Evolutionary conservation across 1,140 invertebrate species (phyloP).

Genomic region (Ceratina calcarata): DNA sequence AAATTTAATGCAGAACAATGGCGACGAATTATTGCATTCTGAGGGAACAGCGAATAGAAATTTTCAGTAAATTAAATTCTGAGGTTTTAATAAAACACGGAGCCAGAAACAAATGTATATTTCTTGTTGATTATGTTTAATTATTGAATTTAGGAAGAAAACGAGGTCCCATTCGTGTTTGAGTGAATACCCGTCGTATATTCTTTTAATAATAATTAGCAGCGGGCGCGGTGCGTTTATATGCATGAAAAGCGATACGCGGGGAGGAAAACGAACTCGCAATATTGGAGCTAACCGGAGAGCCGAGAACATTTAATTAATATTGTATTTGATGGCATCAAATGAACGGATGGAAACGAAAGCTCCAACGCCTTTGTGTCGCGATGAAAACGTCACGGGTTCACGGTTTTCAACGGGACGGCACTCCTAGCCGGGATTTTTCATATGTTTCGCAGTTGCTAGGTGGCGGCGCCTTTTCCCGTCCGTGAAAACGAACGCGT

Average conservation of each 20-base stretch:
- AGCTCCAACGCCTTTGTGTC: not conserved
- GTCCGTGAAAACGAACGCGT: not conserved
- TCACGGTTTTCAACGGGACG: not conserved
- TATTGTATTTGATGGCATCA: not conserved
- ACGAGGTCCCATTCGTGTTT: slow-evolving; percentile 22
- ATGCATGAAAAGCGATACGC: slow-evolving; percentile 15
- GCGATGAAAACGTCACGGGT: not conserved
- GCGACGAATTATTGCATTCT: not conserved
- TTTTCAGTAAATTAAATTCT: slow-evolving; percentile 1
- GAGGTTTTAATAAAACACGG: slow-evolving; percentile 44
- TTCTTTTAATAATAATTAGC: not conserved
- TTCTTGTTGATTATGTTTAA: slow-evolving; percentile 34
- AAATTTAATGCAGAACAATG: too few relatives aligned
- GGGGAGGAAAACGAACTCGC: not conserved
- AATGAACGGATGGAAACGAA: too few relatives aligned
- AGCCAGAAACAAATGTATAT: not conserved
- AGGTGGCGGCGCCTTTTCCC: not conserved
- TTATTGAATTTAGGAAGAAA: slow-evolving; percentile 32
- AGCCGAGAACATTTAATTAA: slow-evolving; percentile 11
- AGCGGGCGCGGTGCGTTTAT: not conserved
- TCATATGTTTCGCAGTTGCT: slow-evolving; percentile 24
- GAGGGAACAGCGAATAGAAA: not conserved
- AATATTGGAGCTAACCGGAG: not conserved
- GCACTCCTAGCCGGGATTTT: not conserved
- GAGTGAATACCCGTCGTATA: not conserved